Conservation (phyloP, 2,113 vertebrate genomes). For the Leptocoma aspasia region DNA sequence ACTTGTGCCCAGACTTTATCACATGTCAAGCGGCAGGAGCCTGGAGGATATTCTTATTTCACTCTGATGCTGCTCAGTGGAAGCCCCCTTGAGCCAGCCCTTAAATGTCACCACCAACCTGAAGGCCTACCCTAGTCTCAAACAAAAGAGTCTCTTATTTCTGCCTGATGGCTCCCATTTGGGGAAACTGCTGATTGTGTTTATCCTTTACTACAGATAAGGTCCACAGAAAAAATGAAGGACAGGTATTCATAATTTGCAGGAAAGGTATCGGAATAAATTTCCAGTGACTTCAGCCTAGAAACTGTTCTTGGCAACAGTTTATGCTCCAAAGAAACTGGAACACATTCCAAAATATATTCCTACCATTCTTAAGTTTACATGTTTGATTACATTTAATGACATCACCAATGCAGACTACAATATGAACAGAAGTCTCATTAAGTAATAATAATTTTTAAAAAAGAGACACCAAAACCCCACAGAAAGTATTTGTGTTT, state of each 20-base stretch:
- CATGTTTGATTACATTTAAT: not conserved
- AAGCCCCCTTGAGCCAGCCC: not conserved
- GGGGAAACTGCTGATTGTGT: not conserved
- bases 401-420: not conserved
- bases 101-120: not conserved
- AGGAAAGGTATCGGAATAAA: not conserved
- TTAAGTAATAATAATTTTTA: not conserved
- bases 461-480: not conserved
- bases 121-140: not conserved
- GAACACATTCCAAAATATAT: not conserved
- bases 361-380: not conserved
- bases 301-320: not conserved
- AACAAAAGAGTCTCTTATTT: not conserved
- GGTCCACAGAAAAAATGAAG: not conserved
- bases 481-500: not conserved
- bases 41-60: not conserved
- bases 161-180: not conserved
- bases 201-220: not conserved
- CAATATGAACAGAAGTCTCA: not conserved
- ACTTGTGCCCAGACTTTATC: not conserved
- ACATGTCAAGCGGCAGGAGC: not conserved
- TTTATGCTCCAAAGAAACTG: not conserved
- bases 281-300: not conserved
- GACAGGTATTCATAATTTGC: not conserved
- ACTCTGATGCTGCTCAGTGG: not conserved